A percentile compares a stretch with the other conserved stretches of the same genome.
Evolutionary conservation across 2,797 vertebrate species (phyloP).

Genomic region (Oryzias dopingdopingensis): DNA sequence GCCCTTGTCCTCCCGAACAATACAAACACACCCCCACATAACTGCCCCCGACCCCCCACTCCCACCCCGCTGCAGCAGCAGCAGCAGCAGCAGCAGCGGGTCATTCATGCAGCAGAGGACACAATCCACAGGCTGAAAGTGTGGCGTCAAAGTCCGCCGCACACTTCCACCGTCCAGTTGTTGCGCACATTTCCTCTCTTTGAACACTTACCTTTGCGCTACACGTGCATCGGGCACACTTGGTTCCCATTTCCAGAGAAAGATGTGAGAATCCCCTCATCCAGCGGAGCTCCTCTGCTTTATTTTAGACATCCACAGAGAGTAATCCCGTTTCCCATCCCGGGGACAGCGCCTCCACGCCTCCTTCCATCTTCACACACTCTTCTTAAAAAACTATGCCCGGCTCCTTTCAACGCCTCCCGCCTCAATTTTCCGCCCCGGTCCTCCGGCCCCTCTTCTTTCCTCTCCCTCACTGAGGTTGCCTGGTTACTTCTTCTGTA

Average conservation of each 20-base stretch:
- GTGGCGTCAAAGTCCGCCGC: conserved; percentile 22
- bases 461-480: conserved; percentile 70
- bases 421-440: conserved; percentile 27
- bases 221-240: conserved; percentile 62
- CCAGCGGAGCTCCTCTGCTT: conserved; percentile 51
- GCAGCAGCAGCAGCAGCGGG: conserved; percentile 32
- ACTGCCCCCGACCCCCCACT: conserved; percentile 21
- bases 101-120: conserved; percentile 36
- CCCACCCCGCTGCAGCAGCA: conserved; percentile 41
- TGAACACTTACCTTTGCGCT: conserved; percentile 76
- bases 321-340: conserved; percentile 81
- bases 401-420: conserved; percentile 74
- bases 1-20: conserved; percentile 41
- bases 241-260: conserved; percentile 76
- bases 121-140: conserved; percentile 65
- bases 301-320: conserved; percentile 65
- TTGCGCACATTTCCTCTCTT: conserved; percentile 12
- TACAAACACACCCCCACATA: conserved; percentile 10
- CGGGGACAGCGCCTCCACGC: conserved; percentile 63
- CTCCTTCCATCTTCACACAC: conserved; percentile 77
- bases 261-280: conserved; percentile 73
- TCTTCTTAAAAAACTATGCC: conserved; percentile 71
- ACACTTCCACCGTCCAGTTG: conserved; percentile 4
- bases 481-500: conserved; percentile 80
- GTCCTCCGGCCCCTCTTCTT: conserved; percentile 55